Evolutionary conservation across 2,113 vertebrate species (phyloP), one percentile per base, ranked within the genome.

Genomic region (Meriones unguiculatus): DNA sequence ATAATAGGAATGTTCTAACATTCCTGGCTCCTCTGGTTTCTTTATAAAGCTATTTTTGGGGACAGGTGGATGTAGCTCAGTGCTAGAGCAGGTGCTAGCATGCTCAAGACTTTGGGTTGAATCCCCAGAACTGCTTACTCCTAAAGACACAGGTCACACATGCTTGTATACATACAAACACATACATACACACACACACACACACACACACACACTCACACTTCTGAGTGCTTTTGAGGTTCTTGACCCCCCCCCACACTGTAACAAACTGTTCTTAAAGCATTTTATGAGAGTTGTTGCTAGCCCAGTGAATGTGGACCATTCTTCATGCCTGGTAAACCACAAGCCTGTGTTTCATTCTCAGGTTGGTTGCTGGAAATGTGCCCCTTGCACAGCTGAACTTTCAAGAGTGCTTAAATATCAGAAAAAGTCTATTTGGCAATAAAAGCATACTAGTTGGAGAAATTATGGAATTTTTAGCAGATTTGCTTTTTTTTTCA

Each of bases 391-490:
- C 98, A 70, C 96, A 96, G 96, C 78, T 38, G 22, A 96, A 95
- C 96, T 90, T 97, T 38, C 11, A 65, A 84, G 98, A 96, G 82
- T 95, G 94, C 52, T 97, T 97, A 76, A 52, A 11, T 84, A 90
- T 94, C 84, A 94, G 90, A 32, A 96, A 50, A 35, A 65, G 89
- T 93, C 95, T 98, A 30, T 94, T 96, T 75, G 95, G 96, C 0
- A 93, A 97, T 91, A 97, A 91, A 73, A 97, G 94, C 93, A 85
- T 92, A 92, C 90, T 95, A 87, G 96, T 93, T 94, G 98, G 96
- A 98, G 97, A 97, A 91, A 62, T 94, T 54, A 93, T 97, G 92
- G 96, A 98, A 89, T 86, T 97, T 89, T 96, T 98, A 95, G 97
- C 97, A 32, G 97, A 98, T 98, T 96, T 97, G 41, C 76, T 94